Conservation (phyloP, 2,888 invertebrate species). For the Tortrix viridana region DNA sequence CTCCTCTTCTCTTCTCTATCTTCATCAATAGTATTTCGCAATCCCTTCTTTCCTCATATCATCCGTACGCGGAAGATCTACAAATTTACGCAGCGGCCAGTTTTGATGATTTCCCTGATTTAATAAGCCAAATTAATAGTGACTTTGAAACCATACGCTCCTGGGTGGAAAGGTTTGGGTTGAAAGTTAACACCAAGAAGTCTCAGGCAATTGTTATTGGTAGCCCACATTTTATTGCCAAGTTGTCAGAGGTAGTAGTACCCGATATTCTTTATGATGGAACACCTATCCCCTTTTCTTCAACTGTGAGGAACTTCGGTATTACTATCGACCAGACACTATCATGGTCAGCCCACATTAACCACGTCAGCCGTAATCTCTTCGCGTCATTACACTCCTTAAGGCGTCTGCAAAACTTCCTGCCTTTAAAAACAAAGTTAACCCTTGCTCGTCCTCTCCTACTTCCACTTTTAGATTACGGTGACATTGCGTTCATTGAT, state of each 20-base stretch:
- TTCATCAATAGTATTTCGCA: too few relatives aligned
- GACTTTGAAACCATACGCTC: not conserved
- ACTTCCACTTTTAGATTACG: too few relatives aligned
- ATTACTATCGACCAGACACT: too few relatives aligned
- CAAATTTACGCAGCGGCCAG: too few relatives aligned
- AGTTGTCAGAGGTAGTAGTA: not conserved
- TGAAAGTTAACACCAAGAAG: too few relatives aligned
- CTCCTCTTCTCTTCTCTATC: too few relatives aligned
- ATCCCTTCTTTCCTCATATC: too few relatives aligned
- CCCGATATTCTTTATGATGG: not conserved
- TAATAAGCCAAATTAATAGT: not conserved
- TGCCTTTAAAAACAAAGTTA: too few relatives aligned
- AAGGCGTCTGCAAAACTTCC: not conserved
- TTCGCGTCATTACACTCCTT: not conserved
- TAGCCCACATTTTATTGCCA: not conserved
- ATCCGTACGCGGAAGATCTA: too few relatives aligned
- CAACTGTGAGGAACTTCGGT: not conserved
- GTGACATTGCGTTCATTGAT: too few relatives aligned
- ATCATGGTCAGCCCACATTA: not conserved
- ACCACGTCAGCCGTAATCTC: not conserved
- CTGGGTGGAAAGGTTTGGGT: too few relatives aligned
- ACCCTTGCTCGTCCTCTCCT: too few relatives aligned
- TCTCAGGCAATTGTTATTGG: conserved; percentile 2
- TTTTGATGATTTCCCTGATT: not conserved
- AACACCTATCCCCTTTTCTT: not conserved